Percentiles rank a stretch among this genome's conserved stretches.
Conservation (phyloP, 1,140 invertebrate species). For the Drosophila subpulchrella region DNA sequence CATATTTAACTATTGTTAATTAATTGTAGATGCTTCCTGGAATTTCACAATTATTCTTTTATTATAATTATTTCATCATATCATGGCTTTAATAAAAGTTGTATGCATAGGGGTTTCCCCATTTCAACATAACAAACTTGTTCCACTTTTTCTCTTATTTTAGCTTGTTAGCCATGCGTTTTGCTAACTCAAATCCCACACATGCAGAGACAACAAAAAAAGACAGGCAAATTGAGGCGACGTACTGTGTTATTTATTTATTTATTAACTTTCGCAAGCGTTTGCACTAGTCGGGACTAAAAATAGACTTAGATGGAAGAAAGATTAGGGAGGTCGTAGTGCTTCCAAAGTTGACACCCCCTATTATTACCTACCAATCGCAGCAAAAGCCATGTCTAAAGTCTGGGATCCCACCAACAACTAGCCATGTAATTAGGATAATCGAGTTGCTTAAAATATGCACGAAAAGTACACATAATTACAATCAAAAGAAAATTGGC, state of each 20-base stretch:
- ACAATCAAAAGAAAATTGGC: slow-evolving; percentile 59
- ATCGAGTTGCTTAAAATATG: slow-evolving; percentile 65
- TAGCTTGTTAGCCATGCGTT: slow-evolving; percentile 1
- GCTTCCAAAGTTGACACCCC: neutral
- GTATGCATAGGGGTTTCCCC: slow-evolving; percentile 12
- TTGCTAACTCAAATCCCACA: slow-evolving; percentile 23
- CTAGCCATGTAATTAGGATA: slow-evolving; percentile 61
- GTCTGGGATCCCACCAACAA: slow-evolving; percentile 6
- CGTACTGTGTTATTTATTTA: slow-evolving; percentile 33
- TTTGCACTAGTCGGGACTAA: slow-evolving; percentile 14
- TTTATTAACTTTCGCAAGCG: slow-evolving; percentile 30
- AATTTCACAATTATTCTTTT: slow-evolving; percentile 13
- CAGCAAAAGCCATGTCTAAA: neutral
- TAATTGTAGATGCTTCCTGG: slow-evolving; percentile 2
- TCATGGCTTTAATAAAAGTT: slow-evolving; percentile 4
- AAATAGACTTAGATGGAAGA: slow-evolving; percentile 26
- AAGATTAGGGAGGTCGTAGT: neutral
- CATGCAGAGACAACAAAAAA: slow-evolving; percentile 8
- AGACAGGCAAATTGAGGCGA: slow-evolving; percentile 18
- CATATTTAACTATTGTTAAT: slow-evolving; percentile 1
- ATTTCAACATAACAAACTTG: slow-evolving; percentile 12
- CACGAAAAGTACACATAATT: slow-evolving; percentile 55
- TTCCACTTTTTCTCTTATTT: slow-evolving; percentile 9
- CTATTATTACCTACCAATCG: neutral
- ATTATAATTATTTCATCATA: slow-evolving; percentile 11